phyloP scores from a whole-genome alignment of 2,113 vertebrate species.

The Neoarius graeffei region DNA sequence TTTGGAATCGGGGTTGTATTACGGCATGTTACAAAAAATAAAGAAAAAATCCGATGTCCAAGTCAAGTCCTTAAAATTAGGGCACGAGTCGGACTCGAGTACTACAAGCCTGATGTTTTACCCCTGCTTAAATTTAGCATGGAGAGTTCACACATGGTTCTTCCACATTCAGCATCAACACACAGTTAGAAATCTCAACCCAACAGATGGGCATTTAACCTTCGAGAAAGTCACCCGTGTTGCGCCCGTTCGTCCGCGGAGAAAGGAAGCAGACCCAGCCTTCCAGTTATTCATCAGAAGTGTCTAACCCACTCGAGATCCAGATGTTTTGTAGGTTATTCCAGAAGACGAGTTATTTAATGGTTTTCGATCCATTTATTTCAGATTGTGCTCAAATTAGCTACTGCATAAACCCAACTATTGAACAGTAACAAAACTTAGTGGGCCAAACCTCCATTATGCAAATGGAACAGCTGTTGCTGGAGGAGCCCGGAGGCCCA shows the following conservation, averaged over 20 bases:
- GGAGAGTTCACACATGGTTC: background rate
- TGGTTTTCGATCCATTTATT: slow-evolving; percentile 33
- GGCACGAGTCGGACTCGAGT: no score
- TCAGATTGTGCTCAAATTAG: slow-evolving; percentile 31
- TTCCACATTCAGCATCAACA: background rate
- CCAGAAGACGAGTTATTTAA: slow-evolving; percentile 21
- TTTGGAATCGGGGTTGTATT: no score
- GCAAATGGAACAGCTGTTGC: slow-evolving; percentile 40
- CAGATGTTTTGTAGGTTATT: slow-evolving; percentile 8
- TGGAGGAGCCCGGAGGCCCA: background rate
- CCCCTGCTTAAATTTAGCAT: background rate
- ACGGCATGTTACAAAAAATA: no score
- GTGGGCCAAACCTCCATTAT: slow-evolving; percentile 44
- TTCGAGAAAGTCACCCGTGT: slow-evolving; percentile 17
- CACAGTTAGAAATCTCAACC: background rate
- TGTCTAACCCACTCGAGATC: background rate
- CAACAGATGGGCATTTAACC: slow-evolving; percentile 26
- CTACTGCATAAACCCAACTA: slow-evolving; percentile 30
- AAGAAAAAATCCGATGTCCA: no score
- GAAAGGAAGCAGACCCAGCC: background rate
- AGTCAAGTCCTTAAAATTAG: no score
- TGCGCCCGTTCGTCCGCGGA: background rate
- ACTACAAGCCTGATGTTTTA: background rate
- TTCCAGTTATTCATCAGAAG: background rate
- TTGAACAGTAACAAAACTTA: slow-evolving; percentile 35